Evolutionary conservation across 2,888 invertebrate genomes (phyloP).

Genomic region (Orgyia antiqua): DNA sequence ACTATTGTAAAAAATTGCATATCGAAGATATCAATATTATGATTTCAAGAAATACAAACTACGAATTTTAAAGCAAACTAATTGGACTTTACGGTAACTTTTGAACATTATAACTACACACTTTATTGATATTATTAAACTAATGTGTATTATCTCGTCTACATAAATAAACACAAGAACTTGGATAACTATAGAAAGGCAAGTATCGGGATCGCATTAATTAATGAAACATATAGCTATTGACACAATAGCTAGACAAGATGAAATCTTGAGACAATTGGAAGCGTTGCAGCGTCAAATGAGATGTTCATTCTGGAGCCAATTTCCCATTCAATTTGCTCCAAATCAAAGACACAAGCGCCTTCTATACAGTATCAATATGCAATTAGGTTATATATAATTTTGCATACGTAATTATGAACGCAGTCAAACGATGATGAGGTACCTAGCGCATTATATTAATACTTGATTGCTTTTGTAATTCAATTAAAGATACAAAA

Average conservation of each 20-base stretch:
- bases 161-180: too few relatives aligned
- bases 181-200: constrained; percentile 22
- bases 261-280: constrained; percentile 58
- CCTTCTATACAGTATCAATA: constrained; percentile 26
- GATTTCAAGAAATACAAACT: too few relatives aligned
- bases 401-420: constrained; percentile 44
- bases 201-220: constrained; percentile 35
- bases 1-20: too few relatives aligned
- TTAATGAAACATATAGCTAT: constrained; percentile 37
- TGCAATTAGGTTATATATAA: constrained; percentile 40
- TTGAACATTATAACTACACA: too few relatives aligned
- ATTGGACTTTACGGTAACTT: too few relatives aligned
- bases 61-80: too few relatives aligned
- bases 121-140: too few relatives aligned
- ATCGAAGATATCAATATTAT: too few relatives aligned
- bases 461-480: constrained; percentile 25
- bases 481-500: constrained; percentile 27
- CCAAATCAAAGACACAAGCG: constrained; percentile 56
- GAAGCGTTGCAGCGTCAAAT: constrained; percentile 69
- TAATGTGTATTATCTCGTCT: too few relatives aligned
- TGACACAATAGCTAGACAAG: constrained; percentile 48
- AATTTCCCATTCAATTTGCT: constrained; percentile 72
- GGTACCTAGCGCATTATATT: constrained; percentile 32
- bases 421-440: constrained; percentile 39
- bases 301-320: constrained; percentile 63